These are phyloP conservation scores for Eupithecia abbreviata DNA, from an alignment of 2,888 invertebrate genomes.

Conservation along the genomic window DNA sequence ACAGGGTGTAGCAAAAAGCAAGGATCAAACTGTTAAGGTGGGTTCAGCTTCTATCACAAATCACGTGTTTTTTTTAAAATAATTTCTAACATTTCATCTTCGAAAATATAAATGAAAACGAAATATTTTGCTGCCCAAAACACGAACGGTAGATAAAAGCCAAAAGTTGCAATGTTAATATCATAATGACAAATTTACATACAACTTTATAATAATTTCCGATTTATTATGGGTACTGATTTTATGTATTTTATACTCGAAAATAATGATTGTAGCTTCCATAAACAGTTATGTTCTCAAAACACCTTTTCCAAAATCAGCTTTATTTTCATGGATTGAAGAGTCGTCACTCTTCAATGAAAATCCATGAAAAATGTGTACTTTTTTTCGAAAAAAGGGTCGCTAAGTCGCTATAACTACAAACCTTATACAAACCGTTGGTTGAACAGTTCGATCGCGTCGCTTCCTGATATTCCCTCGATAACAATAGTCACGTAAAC, in stretches of 20 bases:
- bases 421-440: constrained; percentile 16
- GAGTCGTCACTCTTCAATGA: no score
- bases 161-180: no score
- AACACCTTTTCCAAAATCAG: background rate
- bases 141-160: no score
- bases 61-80: no score
- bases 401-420: constrained; percentile 39
- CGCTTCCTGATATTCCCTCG: constrained; percentile 55
- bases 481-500: constrained; percentile 48
- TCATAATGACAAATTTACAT: no score
- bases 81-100: no score
- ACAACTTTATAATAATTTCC: no score
- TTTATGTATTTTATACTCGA: background rate
- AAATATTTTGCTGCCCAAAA: no score
- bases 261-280: background rate
- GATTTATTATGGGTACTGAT: background rate
- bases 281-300: background rate
- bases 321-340: background rate
- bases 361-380: background rate
- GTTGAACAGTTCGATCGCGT: background rate
- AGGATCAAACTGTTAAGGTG: no score
- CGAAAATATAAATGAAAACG: no score
- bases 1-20: no score
- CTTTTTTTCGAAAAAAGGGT: constrained; percentile 11
- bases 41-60: no score